Evolutionary conservation across 2,113 vertebrate genomes (phyloP).

Genomic region (Ranitomeya variabilis): DNA sequence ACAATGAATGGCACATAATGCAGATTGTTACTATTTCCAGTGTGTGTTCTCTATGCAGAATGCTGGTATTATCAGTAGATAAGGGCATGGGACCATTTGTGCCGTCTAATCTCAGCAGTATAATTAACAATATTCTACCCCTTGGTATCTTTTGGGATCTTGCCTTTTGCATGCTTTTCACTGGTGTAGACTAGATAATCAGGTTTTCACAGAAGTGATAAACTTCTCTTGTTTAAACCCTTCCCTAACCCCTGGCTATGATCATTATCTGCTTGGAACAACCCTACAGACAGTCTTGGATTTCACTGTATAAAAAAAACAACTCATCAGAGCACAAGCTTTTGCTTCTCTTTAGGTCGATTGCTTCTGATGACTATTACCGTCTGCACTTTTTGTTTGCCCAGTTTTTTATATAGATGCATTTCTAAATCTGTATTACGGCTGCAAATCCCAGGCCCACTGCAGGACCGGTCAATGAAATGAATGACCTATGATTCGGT

Average conservation of each 20-base stretch:
- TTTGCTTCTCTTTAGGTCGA: not conserved
- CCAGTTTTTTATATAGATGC: no score
- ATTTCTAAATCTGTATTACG: no score
- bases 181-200: slow-evolving; percentile 46
- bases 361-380: no score
- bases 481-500: no score
- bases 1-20: no score
- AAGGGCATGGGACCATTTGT: not conserved
- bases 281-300: slow-evolving; percentile 16
- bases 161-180: not conserved
- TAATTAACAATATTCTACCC: not conserved
- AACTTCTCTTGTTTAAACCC: slow-evolving; percentile 26
- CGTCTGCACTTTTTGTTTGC: no score
- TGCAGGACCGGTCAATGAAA: no score
- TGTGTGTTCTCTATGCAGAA: no score
- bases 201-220: slow-evolving; percentile 44
- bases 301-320: not conserved
- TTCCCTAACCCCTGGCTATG: slow-evolving; percentile 42
- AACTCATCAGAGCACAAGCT: not conserved
- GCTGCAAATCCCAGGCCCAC: no score
- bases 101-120: not conserved
- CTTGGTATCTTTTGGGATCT: not conserved
- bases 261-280: slow-evolving; percentile 33
- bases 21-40: not conserved
- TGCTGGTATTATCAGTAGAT: not conserved